phyloP scores from a whole-genome alignment of 2,888 invertebrate species.

The Ophion ellenae region DNA sequence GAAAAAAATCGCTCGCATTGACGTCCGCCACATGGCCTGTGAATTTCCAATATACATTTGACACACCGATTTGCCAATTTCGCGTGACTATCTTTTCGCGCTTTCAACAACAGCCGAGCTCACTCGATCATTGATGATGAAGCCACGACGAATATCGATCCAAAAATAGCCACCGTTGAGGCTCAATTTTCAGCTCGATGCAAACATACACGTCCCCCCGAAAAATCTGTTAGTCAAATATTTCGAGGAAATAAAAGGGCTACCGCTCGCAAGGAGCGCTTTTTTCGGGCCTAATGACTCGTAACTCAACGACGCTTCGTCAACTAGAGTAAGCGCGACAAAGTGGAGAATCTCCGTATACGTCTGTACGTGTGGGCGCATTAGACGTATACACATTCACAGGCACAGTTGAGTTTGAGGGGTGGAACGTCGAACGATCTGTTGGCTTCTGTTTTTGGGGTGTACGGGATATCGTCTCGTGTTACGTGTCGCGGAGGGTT shows the following conservation, averaged over 20 bases:
- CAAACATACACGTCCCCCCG: background rate
- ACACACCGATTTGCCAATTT: background rate
- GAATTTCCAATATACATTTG: background rate
- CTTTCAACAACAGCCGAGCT: background rate
- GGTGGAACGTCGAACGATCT: slow-evolving; percentile 77
- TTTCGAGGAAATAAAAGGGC: slow-evolving; percentile 12
- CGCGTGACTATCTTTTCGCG: background rate
- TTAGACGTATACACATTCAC: slow-evolving; percentile 3
- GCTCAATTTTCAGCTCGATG: background rate
- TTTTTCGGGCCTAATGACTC: slow-evolving; percentile 63
- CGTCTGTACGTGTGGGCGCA: slow-evolving; percentile 15
- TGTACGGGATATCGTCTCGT: slow-evolving; percentile 67
- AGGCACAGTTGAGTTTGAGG: slow-evolving; percentile 40
- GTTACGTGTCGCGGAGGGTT: slow-evolving; percentile 61
- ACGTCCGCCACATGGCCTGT: background rate
- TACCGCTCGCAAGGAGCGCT: background rate
- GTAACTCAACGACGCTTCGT: slow-evolving; percentile 56
- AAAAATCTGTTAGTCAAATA: slow-evolving; percentile 40
- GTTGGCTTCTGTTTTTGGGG: slow-evolving; percentile 67
- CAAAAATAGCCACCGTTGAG: background rate
- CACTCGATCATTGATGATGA: background rate
- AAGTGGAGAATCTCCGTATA: slow-evolving; percentile 12
- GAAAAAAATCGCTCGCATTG: background rate
- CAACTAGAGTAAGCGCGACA: slow-evolving; percentile 23
- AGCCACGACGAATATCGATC: background rate